Percentiles rank a stretch among this genome's conserved stretches.
phyloP scores from a whole-genome alignment of 2,113 vertebrate species.

The Colius striatus region DNA sequence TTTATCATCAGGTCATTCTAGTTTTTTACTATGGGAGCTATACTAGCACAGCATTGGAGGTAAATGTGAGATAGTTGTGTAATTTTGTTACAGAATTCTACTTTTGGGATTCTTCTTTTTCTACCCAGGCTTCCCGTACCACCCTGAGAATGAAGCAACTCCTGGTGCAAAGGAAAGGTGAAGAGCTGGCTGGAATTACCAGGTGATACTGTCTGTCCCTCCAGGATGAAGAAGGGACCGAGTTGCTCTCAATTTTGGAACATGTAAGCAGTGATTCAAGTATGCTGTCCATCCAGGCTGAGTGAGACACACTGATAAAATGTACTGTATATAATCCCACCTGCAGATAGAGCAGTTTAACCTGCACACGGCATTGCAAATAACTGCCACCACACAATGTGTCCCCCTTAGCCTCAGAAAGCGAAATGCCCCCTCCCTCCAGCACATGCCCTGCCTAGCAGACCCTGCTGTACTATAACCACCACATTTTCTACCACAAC shows the following conservation, averaged over 20 bases:
- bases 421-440: not conserved
- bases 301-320: not conserved
- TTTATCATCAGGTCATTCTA: not conserved
- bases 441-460: accelerated
- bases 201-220: not conserved
- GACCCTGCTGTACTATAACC: not conserved
- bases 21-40: not conserved
- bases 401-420: not conserved
- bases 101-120: not conserved
- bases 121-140: not conserved
- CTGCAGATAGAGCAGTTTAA: not conserved
- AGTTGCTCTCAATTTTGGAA: not conserved
- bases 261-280: not conserved
- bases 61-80: too few species aligned
- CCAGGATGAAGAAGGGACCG: not conserved
- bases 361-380: not conserved
- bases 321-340: not conserved
- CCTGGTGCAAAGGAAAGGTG: not conserved
- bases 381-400: not conserved
- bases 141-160: not conserved
- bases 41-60: not conserved
- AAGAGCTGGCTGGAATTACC: not conserved
- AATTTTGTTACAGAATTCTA: not conserved
- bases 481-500: not conserved
- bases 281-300: not conserved